Conservation (phyloP, 2,797 vertebrate genomes). For the Malacoctenus gilli region DNA sequence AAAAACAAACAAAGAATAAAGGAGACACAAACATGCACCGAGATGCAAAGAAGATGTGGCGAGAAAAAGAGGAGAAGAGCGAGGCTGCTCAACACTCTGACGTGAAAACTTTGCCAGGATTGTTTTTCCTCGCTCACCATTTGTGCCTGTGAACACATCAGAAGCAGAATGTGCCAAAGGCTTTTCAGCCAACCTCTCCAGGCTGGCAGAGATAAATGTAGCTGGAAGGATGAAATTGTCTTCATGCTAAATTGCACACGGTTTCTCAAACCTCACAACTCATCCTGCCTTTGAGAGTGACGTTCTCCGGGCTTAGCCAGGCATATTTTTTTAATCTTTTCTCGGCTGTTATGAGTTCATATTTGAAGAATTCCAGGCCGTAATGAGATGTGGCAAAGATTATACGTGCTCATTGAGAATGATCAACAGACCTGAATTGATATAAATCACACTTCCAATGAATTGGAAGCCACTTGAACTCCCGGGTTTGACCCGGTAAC, state of each 20-base stretch:
- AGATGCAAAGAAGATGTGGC: constrained; percentile 26
- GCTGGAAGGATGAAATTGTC: constrained; percentile 63
- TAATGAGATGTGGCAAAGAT: constrained; percentile 26
- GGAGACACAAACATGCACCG: constrained; percentile 2
- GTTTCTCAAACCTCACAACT: constrained; percentile 56
- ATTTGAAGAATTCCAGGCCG: constrained; percentile 15
- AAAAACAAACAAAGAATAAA: background rate
- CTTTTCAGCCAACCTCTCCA: constrained; percentile 49
- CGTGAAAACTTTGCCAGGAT: constrained; percentile 44
- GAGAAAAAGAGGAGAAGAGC: constrained; percentile 6
- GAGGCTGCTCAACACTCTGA: constrained; percentile 39
- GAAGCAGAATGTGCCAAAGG: constrained; percentile 44
- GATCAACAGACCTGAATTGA: constrained; percentile 22
- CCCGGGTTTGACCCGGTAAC: background rate
- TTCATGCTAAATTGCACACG: constrained; percentile 66
- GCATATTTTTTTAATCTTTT: constrained; percentile 41
- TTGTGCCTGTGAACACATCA: constrained; percentile 58
- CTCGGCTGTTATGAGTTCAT: constrained; percentile 27
- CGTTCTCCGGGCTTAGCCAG: constrained; percentile 24
- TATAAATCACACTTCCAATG: constrained; percentile 23
- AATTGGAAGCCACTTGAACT: constrained; percentile 18
- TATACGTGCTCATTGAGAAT: constrained; percentile 3
- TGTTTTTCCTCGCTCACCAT: constrained; percentile 52
- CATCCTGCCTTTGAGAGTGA: constrained; percentile 38
- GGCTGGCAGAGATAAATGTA: constrained; percentile 51